Evolutionary conservation across 2,888 invertebrate genomes (phyloP).

Genomic region (Agriotes lineatus): DNA sequence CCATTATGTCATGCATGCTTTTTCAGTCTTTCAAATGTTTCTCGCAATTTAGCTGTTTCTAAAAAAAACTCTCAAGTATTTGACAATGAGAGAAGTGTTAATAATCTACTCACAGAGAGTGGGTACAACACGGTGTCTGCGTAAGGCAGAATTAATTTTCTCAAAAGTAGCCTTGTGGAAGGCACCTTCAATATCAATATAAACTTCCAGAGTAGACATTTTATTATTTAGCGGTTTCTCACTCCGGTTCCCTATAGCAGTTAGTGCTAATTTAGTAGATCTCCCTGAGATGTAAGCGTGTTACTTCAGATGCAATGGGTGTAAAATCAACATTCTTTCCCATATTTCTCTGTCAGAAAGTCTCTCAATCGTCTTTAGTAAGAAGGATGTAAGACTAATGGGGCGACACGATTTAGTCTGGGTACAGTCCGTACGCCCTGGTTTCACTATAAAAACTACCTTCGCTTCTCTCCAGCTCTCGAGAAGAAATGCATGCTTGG

Average conservation of each 20-base stretch:
- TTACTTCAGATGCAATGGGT: no score
- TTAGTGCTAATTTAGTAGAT: no score
- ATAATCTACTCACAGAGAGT: no score
- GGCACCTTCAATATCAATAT: background rate
- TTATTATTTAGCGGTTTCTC: background rate
- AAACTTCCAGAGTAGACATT: background rate
- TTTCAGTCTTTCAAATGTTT: no score
- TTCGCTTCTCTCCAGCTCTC: slow-evolving; percentile 13
- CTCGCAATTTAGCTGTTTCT: no score
- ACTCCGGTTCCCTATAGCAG: background rate
- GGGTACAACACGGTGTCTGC: background rate
- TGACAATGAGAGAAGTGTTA: no score
- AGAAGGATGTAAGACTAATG: slow-evolving; percentile 46
- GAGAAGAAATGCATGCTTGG: no score
- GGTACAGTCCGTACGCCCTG: slow-evolving; percentile 31
- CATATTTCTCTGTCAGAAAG: slow-evolving; percentile 30
- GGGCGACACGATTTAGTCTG: slow-evolving; percentile 39
- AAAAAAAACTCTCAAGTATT: background rate
- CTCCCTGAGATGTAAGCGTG: no score
- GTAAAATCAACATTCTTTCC: background rate
- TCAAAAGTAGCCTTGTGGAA: background rate
- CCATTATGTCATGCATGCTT: no score
- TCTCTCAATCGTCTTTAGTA: slow-evolving; percentile 46
- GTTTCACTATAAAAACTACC: slow-evolving; percentile 40
- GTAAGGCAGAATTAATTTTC: background rate